Base-by-base conservation (phyloP, 2,888 invertebrate genomes). In the Eupithecia tripunctaria region DNA sequence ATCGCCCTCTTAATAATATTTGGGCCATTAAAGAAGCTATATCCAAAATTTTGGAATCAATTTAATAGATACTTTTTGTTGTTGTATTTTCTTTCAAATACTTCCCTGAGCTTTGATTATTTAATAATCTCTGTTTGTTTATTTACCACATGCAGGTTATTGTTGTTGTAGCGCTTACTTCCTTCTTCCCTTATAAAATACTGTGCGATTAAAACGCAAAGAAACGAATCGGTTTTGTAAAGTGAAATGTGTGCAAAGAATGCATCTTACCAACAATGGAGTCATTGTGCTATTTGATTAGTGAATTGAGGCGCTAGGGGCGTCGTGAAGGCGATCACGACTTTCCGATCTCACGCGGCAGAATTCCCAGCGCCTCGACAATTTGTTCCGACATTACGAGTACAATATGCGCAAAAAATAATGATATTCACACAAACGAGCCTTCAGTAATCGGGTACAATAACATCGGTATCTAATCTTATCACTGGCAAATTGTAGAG, bases 261-360 rank as follows among this genome's bases (percentile, higher is more conserved):
- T 88, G 82, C 80, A 73, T 80, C 82, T 80, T 80, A 78, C 81
- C 84, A 88, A 91, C 90, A 91, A 91, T 91, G 84, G 86, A 88
- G 86, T 87, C 86, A 90, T 91, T 91, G 91, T 91, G 85, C 84
- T 85, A 83, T 87, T 90, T 88, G 88, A 90, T 90, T 88, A 89
- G 88, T 85, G 88, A 88, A 89, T 88, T 88, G 88, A 88, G 85
- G 85, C 82, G 82, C 85, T 81, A 84, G 85, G 86, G 85, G 84
- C 83, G 84, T 88, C 90, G 91, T 91, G 91, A 85, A 86, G 81
- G 82, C 85, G 88, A 88, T 90, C 92, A 91, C 92, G 91, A 92
- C 88, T 89, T 85, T 87, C 85, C 82, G 87, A 86, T 90, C 91
- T 88, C 91, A 91, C 89, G 91, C 75, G 84, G 84, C 36, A 63